Evolutionary conservation across 2,888 invertebrate species (phyloP).

Genomic region (Dolichomitus sp.): DNA sequence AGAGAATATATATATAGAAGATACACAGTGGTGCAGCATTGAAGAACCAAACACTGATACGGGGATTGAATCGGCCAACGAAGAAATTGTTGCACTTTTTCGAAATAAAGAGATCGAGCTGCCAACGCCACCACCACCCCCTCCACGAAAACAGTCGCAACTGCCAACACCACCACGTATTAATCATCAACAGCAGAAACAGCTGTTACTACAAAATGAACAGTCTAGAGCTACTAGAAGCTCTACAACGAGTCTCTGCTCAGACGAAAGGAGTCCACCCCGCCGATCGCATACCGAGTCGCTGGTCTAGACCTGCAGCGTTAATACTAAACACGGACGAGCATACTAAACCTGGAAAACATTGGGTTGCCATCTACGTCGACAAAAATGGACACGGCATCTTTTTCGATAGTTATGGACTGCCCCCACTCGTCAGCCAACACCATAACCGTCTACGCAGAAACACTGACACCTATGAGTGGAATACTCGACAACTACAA

Average conservation of each 20-base stretch:
- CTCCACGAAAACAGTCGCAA: neutral
- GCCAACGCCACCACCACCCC: neutral
- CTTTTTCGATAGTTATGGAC: no score
- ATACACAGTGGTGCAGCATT: neutral
- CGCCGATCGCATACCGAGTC: slow-evolving; percentile 37
- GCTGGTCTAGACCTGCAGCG: slow-evolving; percentile 46
- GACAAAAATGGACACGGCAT: slow-evolving; percentile 9
- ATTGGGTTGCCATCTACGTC: slow-evolving; percentile 47
- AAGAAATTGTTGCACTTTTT: neutral
- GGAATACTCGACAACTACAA: slow-evolving; percentile 11
- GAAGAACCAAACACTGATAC: neutral
- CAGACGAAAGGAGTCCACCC: slow-evolving; percentile 25
- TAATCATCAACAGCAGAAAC: neutral
- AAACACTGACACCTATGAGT: neutral
- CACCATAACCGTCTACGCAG: slow-evolving; percentile 13
- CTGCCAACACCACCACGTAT: neutral
- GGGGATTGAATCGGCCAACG: neutral
- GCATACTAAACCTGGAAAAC: slow-evolving; percentile 38
- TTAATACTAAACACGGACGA: slow-evolving; percentile 60
- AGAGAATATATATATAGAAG: neutral
- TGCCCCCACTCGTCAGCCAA: slow-evolving; percentile 6
- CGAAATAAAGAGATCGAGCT: neutral
- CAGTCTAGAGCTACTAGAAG: slow-evolving; percentile 16
- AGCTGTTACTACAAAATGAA: slow-evolving; percentile 10
- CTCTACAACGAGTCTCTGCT: slow-evolving; percentile 1